Conservation (phyloP, 2,888 invertebrate genomes). For the Scaptomyza tumidula region DNA sequence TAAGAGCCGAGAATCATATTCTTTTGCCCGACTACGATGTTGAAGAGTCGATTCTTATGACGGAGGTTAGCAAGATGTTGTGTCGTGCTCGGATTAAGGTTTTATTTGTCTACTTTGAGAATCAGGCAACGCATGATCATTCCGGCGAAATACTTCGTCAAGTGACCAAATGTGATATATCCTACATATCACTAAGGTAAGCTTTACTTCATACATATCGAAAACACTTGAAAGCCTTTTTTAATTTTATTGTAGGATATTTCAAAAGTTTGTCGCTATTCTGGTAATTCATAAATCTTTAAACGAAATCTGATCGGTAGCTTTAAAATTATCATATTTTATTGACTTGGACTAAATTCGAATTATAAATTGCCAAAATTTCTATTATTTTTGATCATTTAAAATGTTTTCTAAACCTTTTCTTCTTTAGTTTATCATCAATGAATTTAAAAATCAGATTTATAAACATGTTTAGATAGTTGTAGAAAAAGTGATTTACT, state of each 20-base stretch:
- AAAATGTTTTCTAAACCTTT: too few species aligned
- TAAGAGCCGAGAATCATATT: constrained; percentile 16
- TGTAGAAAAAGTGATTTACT: not conserved
- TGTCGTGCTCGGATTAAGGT: constrained; percentile 75
- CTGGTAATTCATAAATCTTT: too few species aligned
- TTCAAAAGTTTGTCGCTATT: too few species aligned
- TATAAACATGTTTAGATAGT: not conserved
- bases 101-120: constrained; percentile 81
- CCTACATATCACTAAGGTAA: constrained; percentile 79
- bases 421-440: too few species aligned
- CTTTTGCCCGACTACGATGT: constrained; percentile 17
- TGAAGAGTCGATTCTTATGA: constrained; percentile 54
- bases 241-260: too few species aligned
- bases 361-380: too few species aligned
- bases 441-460: not conserved
- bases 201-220: constrained; percentile 2
- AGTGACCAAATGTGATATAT: constrained; percentile 76
- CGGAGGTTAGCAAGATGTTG: constrained; percentile 69
- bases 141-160: constrained; percentile 70
- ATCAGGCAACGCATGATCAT: constrained; percentile 67
- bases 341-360: too few species aligned
- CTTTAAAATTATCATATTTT: too few species aligned
- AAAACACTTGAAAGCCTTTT: too few species aligned
- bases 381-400: too few species aligned
- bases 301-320: too few species aligned